Percentiles rank a stretch among this genome's conserved stretches.
Conservation (phyloP, 2,797 vertebrate genomes). For the Squalus acanthias region DNA sequence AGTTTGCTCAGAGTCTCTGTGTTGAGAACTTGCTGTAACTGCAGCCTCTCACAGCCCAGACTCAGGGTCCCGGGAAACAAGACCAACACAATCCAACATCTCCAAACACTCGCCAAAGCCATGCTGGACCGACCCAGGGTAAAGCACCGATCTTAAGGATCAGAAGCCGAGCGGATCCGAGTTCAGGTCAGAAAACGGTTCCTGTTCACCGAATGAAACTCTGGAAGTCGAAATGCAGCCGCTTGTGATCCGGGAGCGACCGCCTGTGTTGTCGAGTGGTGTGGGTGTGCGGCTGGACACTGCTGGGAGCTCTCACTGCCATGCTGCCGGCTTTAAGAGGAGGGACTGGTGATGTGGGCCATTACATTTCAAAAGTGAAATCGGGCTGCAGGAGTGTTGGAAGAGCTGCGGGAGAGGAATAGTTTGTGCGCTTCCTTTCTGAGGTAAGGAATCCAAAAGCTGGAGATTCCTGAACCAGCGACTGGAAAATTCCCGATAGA, state of each 20-base stretch:
- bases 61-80: neutral
- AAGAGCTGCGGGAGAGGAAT: neutral
- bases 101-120: neutral
- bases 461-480: neutral
- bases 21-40: constrained; percentile 10
- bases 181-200: neutral
- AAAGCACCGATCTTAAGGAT: neutral
- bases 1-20: neutral
- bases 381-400: neutral
- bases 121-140: neutral
- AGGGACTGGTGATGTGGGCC: neutral
- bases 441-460: neutral
- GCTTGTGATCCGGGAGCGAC: neutral
- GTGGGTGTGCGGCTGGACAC: neutral
- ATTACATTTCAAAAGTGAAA: neutral
- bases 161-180: neutral
- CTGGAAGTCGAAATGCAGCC: neutral
- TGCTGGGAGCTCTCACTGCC: neutral
- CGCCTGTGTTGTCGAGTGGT: neutral
- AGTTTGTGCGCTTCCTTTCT: neutral
- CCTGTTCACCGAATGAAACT: neutral
- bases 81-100: neutral
- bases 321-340: neutral
- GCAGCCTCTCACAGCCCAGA: neutral
- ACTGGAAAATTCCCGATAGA: neutral